A percentile compares a stretch with the other conserved stretches of the same genome.
Evolutionary conservation across 2,113 vertebrate species (phyloP).

Genomic region (Dinomys branickii): DNA sequence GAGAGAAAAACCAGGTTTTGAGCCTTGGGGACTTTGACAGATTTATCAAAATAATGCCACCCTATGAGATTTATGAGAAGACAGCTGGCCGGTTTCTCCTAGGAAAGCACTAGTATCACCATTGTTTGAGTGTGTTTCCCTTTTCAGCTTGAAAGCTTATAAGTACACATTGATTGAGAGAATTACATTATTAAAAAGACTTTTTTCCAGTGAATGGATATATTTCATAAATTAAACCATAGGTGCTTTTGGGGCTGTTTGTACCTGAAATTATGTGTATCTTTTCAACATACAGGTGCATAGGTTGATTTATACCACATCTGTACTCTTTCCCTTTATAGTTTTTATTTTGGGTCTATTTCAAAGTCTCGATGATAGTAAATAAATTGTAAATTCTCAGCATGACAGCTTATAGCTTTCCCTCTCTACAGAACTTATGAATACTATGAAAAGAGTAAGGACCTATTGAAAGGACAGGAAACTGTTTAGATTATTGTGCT

Average conservation of each 20-base stretch:
- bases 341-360: not conserved
- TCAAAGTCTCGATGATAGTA: not conserved
- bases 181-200: slow-evolving; percentile 7
- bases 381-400: slow-evolving; percentile 28
- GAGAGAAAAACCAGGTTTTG: slow-evolving; percentile 9
- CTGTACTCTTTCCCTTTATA: not conserved
- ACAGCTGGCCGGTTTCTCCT: not conserved
- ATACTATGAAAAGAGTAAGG: slow-evolving; percentile 10
- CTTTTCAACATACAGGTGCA: not conserved
- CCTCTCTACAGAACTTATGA: not conserved
- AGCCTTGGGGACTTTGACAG: slow-evolving; percentile 19
- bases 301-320: not conserved
- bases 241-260: not conserved
- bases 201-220: not conserved
- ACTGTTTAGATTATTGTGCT: not conserved
- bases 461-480: not conserved
- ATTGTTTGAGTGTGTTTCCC: not conserved
- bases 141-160: slow-evolving; percentile 51
- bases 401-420: not conserved
- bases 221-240: not conserved
- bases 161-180: not conserved
- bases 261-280: not conserved
- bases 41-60: not conserved
- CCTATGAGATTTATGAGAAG: not conserved
- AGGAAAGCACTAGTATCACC: not conserved